Base-by-base conservation (phyloP, 1,140 invertebrate species). In the Chelonus insularis region DNA sequence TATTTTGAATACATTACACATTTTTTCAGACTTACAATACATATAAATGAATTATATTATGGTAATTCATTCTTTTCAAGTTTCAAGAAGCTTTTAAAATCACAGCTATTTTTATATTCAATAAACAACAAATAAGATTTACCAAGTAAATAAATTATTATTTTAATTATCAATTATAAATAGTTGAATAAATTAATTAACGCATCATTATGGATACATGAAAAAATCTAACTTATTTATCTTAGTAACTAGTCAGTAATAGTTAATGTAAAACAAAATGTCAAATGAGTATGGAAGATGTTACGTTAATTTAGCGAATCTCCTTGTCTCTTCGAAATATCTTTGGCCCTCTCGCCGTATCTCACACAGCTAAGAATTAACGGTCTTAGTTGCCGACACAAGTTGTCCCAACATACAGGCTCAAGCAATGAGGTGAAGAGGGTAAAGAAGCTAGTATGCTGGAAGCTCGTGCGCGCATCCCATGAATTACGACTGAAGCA, bases 1-100 rank as follows among this genome's bases (percentile, higher is more conserved):
- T 74, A 76, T 71, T 73, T 66, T 72, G 71, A 79, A 73, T 78
- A 77, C 41, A 43, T 43, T 43, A 43, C 16, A 16, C 16, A n/a
- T 43, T 43, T 43, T 43, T 75, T 57, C 66, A 64, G 57, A 69
- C 69, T 71, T 48, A 61, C 45, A 51, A 59, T 43, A 43, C 41
- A 43, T 43, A 43, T 43, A 43, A 43, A 43, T 43, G 14, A 18
- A n/a, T 14, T 16, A 16, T 7, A 43, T 43, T 43, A 43, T 43
- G 41, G 18, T 43, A 43, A 43, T 43, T 4, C 16, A n/a, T n/a
- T n/a, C n/a, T n/a, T n/a, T n/a, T n/a, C n/a, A n/a, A n/a, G n/a
- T n/a, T n/a, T n/a, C n/a, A n/a, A n/a, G n/a, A n/a, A n/a, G n/a
- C n/a, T n/a, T n/a, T n/a, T n/a, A n/a, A n/a, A n/a, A n/a, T n/a